Evolutionary conservation across 1,140 invertebrate species (phyloP).

Genomic region (Drosophila melanica): DNA sequence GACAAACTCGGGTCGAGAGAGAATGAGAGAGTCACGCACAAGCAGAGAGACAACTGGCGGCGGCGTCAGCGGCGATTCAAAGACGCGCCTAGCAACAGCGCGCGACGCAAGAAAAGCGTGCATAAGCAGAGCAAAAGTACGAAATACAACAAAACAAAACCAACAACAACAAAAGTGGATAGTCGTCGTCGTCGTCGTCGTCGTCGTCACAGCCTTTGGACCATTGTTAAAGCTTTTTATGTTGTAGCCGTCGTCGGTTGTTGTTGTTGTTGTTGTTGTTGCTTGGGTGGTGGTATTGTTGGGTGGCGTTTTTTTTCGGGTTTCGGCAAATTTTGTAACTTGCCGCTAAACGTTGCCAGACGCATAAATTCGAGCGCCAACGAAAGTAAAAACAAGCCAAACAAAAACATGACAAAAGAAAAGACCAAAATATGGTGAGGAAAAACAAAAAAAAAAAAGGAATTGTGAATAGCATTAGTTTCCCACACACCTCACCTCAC

Average conservation of each 20-base stretch:
- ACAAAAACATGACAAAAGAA: conserved; percentile 1
- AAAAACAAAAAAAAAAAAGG: too few relatives aligned
- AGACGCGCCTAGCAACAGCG: conserved; percentile 68
- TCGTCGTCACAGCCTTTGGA: conserved; percentile 16
- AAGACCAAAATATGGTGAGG: conserved; percentile 1
- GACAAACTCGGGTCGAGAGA: not conserved
- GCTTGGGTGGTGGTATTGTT: conserved; percentile 2
- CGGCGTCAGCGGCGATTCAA: conserved; percentile 9
- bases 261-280: not conserved
- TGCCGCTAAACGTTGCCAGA: conserved; percentile 23
- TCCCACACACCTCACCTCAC: not conserved
- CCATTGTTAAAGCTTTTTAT: conserved; percentile 39
- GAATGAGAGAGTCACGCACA: conserved; percentile 27
- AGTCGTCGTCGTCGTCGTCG: not conserved
- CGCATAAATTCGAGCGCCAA: conserved; percentile 35
- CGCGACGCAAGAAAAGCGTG: not conserved
- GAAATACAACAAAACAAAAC: not conserved
- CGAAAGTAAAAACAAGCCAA: conserved; percentile 35
- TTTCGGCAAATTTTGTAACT: conserved; percentile 32
- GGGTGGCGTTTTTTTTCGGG: conserved; percentile 23
- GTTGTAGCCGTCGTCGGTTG: not conserved
- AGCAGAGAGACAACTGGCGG: conserved; percentile 3
- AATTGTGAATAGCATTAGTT: not conserved
- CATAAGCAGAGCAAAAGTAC: conserved; percentile 18
- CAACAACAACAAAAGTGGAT: not conserved